Evolutionary conservation across 2,113 vertebrate species (phyloP), one percentile per base, ranked within the genome.

Genomic region (Corythaixoides concolor): DNA sequence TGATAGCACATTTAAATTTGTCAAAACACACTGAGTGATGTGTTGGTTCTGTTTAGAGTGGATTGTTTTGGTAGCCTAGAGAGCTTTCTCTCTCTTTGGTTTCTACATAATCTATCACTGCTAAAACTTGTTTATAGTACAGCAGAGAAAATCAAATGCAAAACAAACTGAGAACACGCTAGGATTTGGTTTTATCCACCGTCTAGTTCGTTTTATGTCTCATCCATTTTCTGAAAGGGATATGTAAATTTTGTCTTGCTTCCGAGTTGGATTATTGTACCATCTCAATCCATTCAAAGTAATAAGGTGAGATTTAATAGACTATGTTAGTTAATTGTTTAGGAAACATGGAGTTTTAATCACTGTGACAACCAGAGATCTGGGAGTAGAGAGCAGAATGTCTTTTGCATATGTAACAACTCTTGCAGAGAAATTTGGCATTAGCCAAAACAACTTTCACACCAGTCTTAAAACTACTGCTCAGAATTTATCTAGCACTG

Each of bases 261-360:
- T 96, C 83, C 0, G 30, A 95, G 79, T 91, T 94, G 83, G 70
- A 45, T 97, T 97, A 93, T 95, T 97, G 91, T 97, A 95, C 82
- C 64, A 77, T 90, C 79, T 76, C 83, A 96, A 88, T 95, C 56
- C 83, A 93, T 97, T 97, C 73, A 96, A 88, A 90, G 95, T 80
- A 97, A 96, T 90, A 92, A 94, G 97, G 93, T 95, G 85, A 85
- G 60, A 93, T 98, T 96, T 97, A 97, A 97, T 97, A 94, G 95
- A 93, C 91, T 96, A 89, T 79, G 90, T 95, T 97, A 96, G 90
- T 94, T 97, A 97, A 97, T 97, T 98, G 89, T 97, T 97, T 97
- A 89, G 93, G 92, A 97, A 97, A 97, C 86, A 92, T 41, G 68
- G 87, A 94, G 75, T 96, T 96, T 92, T 97, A 96, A 90, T 96